Conservation (phyloP, 2,888 invertebrate species). For the Trilocha varians region DNA sequence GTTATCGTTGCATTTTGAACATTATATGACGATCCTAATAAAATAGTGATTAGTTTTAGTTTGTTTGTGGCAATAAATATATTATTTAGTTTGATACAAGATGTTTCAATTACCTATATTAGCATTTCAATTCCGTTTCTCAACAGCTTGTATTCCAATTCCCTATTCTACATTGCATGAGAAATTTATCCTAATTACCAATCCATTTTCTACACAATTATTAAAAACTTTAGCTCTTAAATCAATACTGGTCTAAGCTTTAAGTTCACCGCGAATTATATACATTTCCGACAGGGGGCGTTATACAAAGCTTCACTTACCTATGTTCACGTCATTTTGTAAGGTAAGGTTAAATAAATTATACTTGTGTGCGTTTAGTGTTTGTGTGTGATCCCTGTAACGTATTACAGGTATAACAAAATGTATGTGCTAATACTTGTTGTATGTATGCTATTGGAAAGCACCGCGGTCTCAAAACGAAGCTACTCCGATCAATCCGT, state of each 20-base stretch:
- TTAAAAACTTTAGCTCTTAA: conserved; percentile 6
- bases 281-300: conserved; percentile 41
- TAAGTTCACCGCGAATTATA: background rate
- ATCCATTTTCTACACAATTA: too few relatives aligned
- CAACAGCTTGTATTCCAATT: too few relatives aligned
- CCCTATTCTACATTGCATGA: too few relatives aligned
- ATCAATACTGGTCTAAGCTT: background rate
- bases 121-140: too few relatives aligned
- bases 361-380: conserved; percentile 17
- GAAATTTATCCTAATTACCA: too few relatives aligned
- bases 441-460: conserved; percentile 44
- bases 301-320: conserved; percentile 36
- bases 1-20: conserved; percentile 18
- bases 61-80: background rate
- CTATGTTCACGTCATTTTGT: conserved; percentile 36
- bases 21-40: conserved; percentile 2
- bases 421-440: conserved; percentile 45
- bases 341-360: conserved; percentile 37
- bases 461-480: conserved; percentile 70
- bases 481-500: conserved; percentile 88
- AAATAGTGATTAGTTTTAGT: background rate
- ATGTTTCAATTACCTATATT: too few relatives aligned
- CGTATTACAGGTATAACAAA: conserved; percentile 49
- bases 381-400: conserved; percentile 22
- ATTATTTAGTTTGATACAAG: too few relatives aligned